These are phyloP conservation scores for Eudemis profundana DNA, from an alignment of 2,888 invertebrate genomes.

Conservation along the genomic window DNA sequence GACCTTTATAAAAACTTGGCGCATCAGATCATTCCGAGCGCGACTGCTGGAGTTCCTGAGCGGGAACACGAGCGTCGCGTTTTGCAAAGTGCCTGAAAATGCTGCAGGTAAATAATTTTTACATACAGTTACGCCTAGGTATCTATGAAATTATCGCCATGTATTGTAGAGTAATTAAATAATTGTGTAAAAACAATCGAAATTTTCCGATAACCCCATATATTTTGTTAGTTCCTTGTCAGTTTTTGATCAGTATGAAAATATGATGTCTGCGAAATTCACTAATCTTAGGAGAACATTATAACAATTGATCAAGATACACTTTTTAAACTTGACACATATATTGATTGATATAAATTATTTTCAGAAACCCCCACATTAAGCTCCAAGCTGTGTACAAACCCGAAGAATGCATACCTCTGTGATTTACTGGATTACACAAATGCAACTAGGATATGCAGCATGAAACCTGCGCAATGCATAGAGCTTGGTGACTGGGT, in stretches of 20 bases:
- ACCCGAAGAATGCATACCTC: conserved; percentile 84
- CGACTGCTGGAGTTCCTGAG: conserved; percentile 87
- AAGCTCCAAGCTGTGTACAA: conserved; percentile 83
- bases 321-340: no score
- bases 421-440: conserved; percentile 86
- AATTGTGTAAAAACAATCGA: no score
- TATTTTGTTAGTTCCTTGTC: no score
- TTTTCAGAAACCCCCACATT: conserved; percentile 81
- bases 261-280: no score
- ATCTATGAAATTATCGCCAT: no score
- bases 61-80: conserved; percentile 86
- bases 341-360: no score
- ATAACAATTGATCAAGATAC: no score
- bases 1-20: conserved; percentile 93
- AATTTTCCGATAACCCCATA: no score
- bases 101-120: conserved; percentile 68
- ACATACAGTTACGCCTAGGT: not conserved
- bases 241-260: no score
- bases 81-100: conserved; percentile 85
- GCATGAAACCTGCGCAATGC: conserved; percentile 78
- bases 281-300: no score
- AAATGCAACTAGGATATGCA: conserved; percentile 77
- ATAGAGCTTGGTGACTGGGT: conserved; percentile 80
- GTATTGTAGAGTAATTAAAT: no score
- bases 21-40: conserved; percentile 88